Conservation (phyloP, 2,888 invertebrate genomes). For the Kuschelorhynchus macadamiae region DNA sequence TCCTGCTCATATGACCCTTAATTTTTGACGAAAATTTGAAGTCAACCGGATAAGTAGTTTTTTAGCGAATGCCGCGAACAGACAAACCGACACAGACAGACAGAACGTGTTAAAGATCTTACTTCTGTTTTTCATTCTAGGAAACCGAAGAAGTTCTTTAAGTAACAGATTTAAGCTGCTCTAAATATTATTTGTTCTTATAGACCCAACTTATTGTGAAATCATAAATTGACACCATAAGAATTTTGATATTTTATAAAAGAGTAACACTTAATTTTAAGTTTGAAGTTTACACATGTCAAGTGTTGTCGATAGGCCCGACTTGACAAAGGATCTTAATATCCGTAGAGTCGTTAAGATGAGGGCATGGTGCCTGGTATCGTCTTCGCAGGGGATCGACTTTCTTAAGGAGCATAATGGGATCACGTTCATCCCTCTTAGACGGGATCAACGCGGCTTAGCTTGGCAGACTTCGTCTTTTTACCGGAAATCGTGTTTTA, state of each 20-base stretch:
- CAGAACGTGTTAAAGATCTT: too few relatives aligned
- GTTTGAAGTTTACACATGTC: slow-evolving; percentile 64
- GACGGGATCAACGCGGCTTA: slow-evolving; percentile 67
- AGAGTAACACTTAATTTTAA: slow-evolving; percentile 35
- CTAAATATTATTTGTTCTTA: too few relatives aligned
- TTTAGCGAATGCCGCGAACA: too few relatives aligned
- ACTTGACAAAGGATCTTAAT: slow-evolving; percentile 67
- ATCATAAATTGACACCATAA: slow-evolving; percentile 21
- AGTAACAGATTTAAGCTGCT: too few relatives aligned
- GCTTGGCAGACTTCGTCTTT: slow-evolving; percentile 64
- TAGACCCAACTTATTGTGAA: too few relatives aligned
- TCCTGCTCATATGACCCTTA: too few relatives aligned
- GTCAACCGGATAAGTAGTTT: too few relatives aligned
- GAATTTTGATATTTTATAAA: neutral
- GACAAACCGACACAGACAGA: too few relatives aligned
- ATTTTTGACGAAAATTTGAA: too few relatives aligned
- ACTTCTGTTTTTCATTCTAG: too few relatives aligned
- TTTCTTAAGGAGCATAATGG: slow-evolving; percentile 70
- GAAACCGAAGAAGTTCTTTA: too few relatives aligned
- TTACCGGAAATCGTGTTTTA: slow-evolving; percentile 52
- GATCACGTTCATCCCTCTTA: slow-evolving; percentile 70
- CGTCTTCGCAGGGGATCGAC: slow-evolving; percentile 68
- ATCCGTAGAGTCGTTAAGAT: slow-evolving; percentile 65
- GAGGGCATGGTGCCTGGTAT: slow-evolving; percentile 62
- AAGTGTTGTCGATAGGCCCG: slow-evolving; percentile 65